Evolutionary conservation across 2,888 invertebrate species (phyloP), one percentile per base, ranked within the genome.

Genomic region (Drosophila infuscata): DNA sequence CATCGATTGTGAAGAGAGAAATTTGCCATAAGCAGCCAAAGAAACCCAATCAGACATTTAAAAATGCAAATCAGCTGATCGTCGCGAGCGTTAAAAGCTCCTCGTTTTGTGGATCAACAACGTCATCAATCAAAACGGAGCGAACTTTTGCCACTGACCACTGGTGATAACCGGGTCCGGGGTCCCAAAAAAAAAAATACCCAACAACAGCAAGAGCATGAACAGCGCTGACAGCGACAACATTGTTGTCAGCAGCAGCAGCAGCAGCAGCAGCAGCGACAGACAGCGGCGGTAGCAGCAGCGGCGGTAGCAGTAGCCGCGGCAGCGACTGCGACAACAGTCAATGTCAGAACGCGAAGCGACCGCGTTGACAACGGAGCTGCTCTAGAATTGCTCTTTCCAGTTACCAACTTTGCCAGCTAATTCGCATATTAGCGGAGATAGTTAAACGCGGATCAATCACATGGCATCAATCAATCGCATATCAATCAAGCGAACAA

Each of bases 341-440:
- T 88, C 83, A 84, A 88, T 85, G 88, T 59, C 86, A 88, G 88
- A 84, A 81, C 88, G 83, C 79, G 81, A 85, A 77, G 77, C 81
- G 72, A 83, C 79, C 79, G 79, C 83, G 84, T 86, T 83, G 86
- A 83, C 88, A 83, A 76, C 88, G 84, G 83, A 75, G 79, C 79
- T 76, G 82, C 84, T 81, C 80, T 82, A 73, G 70, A 88, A 82
- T 65, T 61, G 70, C 60, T 61, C 61, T 54, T 4, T 30, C 25
- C 33, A 48, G 52, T 25, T 57, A 25, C 43, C 32, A 66, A 52
- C 46, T 46, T 25, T 35, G 17, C 7, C 12, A 20, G 33, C 33
- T 63, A 70, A 76, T 64, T 61, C 61, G 51, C 69, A 57, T 70
- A 64, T 48, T 56, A 35, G 70, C 41, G 33, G 25, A 46, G 51